Base-by-base conservation (phyloP, 1,140 invertebrate genomes). In the Sycophila sp. region DNA sequence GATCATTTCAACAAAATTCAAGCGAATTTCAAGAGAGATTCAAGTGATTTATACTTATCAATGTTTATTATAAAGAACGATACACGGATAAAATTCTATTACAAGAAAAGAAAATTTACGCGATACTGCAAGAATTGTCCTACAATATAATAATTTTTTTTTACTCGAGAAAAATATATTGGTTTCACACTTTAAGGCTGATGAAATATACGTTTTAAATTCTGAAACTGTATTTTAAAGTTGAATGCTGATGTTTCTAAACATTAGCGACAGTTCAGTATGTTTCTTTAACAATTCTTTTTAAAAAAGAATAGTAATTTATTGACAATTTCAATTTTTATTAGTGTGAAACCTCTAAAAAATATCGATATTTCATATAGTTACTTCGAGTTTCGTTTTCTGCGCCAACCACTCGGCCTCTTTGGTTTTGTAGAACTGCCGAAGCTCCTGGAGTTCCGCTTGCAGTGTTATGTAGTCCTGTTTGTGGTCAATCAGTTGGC, bases 401-500 rank as follows among this genome's bases (percentile, higher is more conserved):
- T 95, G 94, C 80, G 92, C 91, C 22, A 88, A 88, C 92, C 93
- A 95, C 13, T 87, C 86, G 71, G 92, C 89, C 75, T 92, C 90
- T 74, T 93, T 89, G 10, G 75, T 81, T 68, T 91, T 93, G 70
- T 89, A 89, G 3, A 88, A 90, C n/a, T 93, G 91, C 78, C 91
- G 87, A 0, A 93, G 76, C 19, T 89, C 85, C 82, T 90, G 90
- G 32, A 94, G 80, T 81, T 95, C 92, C n/a, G 79, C 81, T 78
- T 91, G 80, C 45, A 76, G 36, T 24, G 51, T 68, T 36, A 64
- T 45, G 60, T 58, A 70, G 51, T 70, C 60, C 40, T 70, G 73
- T 47, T 62, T 75, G 66, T 51, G 70, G 59, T 68, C 83, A 55
- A 82, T 60, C 7, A 86, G 60, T 77, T 87, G 66, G 24, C 67